Evolutionary conservation across 1,140 invertebrate species (phyloP).

Genomic region (Drosophila rufa): DNA sequence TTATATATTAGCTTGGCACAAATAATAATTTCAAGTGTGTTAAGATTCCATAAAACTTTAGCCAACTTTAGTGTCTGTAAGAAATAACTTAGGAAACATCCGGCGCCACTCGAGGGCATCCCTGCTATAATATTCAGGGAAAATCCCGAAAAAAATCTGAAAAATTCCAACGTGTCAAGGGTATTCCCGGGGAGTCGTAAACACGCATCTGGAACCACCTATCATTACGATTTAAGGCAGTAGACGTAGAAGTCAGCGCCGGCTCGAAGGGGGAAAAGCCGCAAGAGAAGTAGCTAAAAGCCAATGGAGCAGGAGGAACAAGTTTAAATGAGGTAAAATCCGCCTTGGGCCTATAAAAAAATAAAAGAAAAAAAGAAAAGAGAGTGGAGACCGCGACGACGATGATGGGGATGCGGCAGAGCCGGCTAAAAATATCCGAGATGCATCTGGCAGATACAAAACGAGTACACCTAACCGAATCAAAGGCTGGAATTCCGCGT

Average conservation of each 20-base stretch:
- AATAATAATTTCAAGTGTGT: neutral
- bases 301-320: constrained; percentile 55
- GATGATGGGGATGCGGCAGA: constrained; percentile 8
- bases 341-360: constrained; percentile 49
- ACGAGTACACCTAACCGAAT: constrained; percentile 52
- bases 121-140: neutral
- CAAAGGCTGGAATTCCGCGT: constrained; percentile 48
- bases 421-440: constrained; percentile 62
- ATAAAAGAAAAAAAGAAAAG: constrained; percentile 38
- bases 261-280: constrained; percentile 24
- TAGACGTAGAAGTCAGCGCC: constrained; percentile 33
- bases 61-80: no score
- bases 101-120: no score
- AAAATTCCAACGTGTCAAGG: neutral
- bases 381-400: constrained; percentile 32
- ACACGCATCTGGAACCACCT: constrained; percentile 31
- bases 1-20: neutral
- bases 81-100: neutral
- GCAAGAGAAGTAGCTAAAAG: constrained; percentile 47
- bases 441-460: constrained; percentile 61
- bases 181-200: constrained; percentile 22
- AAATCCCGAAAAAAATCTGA: neutral
- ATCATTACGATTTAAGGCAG: constrained; percentile 64
- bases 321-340: constrained; percentile 78
- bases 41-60: no score